These are phyloP conservation scores for Falcunculus frontatus DNA, from an alignment of 2,113 vertebrate genomes.

Conservation along the genomic window DNA sequence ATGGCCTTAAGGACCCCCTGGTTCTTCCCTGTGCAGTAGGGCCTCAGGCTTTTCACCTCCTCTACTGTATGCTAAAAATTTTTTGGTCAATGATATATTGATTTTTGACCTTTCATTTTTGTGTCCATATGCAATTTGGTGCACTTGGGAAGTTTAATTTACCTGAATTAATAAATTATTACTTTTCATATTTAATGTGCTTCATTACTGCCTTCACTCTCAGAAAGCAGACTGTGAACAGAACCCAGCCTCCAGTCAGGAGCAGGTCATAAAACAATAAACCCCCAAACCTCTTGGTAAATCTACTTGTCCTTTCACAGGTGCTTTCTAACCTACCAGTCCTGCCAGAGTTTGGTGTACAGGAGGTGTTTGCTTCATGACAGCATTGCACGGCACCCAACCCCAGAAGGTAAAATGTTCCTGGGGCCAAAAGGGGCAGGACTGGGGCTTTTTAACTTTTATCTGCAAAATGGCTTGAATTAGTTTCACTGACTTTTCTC, in stretches of 20 bases:
- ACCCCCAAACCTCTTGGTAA: background rate
- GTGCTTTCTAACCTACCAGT: conserved; percentile 93
- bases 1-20: background rate
- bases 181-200: background rate
- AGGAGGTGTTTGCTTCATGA: conserved; percentile 92
- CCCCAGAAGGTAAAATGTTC: conserved; percentile 83
- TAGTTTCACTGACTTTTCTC: background rate
- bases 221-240: background rate
- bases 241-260: background rate
- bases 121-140: background rate
- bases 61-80: background rate
- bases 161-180: background rate
- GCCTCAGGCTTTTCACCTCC: background rate
- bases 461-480: background rate
- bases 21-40: background rate
- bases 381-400: conserved; percentile 86
- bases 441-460: background rate
- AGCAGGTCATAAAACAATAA: background rate
- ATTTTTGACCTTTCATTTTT: background rate
- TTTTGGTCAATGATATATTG: background rate
- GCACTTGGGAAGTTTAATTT: background rate
- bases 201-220: background rate
- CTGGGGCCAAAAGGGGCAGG: background rate
- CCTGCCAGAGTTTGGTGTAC: conserved; percentile 92
- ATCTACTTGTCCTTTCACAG: conserved; percentile 68